Base-by-base conservation (phyloP, 2,888 invertebrate genomes). In the Melanchra persicariae region DNA sequence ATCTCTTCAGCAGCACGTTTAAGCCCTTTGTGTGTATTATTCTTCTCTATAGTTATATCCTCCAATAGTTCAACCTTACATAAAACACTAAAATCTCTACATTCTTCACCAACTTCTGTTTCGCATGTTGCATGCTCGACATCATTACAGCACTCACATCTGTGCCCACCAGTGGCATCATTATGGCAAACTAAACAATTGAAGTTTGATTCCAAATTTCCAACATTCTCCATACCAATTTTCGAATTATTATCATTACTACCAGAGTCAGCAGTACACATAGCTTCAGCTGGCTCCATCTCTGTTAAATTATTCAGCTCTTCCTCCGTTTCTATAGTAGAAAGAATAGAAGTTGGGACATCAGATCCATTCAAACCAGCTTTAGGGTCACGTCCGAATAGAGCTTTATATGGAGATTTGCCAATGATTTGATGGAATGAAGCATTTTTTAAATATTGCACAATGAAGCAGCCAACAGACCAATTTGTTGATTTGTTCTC, bases 371-470 rank as follows among this genome's bases (percentile, higher is more conserved):
- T 52, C 17, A 52, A 52, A 52, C 37, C 37, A 1, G 17, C n/a
- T 55, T 40, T 63, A n/a, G 57, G 57, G 24, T 63, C n/a, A 24
- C 15, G 19, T n/a, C 63, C 63, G 55, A 63, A 63, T 9, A 63
- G n/a, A 40, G 57, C 63, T 40, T 63, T 63, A 37, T 26, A 63
- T 10, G 57, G 37, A 55, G 55, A 57, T 63, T n/a, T 15, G n/a
- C 57, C 57, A n/a, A 40, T 40, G 24, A 9, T 55, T 12, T 4
- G 9, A 24, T 63, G 26, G n/a, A 6, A 24, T 37, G 24, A 37
- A 57, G 63, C 24, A n/a, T 55, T 55, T 63, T 57, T 63, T 15
- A 9, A 15, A 26, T 37, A 63, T n/a, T 63, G 63, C 2, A 63
- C 24, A 15, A 37, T 26, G 9, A 12, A 37, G n/a, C 57, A 63